Base-by-base conservation (phyloP, 2,888 invertebrate species). In the Lochmaea crataegi region DNA sequence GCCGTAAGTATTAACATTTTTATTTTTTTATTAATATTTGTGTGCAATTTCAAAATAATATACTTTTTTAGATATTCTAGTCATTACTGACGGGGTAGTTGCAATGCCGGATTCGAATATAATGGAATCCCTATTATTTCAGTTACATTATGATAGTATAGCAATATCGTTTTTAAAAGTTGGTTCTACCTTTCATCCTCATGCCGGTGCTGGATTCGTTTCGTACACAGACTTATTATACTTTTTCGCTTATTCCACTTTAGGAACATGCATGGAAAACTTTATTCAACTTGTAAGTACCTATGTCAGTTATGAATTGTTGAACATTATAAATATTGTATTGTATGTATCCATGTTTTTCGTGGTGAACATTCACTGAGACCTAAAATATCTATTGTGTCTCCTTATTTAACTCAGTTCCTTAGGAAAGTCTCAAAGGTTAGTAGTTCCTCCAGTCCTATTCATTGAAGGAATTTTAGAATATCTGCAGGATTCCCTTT, bases 151-250 rank as follows among this genome's bases (percentile, higher is more conserved):
- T 80, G 91, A 91, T 82, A 92, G 93, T 57, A 91, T 94, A 72
- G 89, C 93, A 11, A 92, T 94, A 80, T 93, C 93, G 65, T 94
- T 95, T 86, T 87, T 94, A 74, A 93, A 93, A 84, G 89, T 94
- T 22, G 92, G 92, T 58, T 90, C 90, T 77, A 86, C 89, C 56
- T 91, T 91, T 84, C 91, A 92, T 84, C 92, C 93, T 3, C 89
- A 91, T 80, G 89, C 90, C 72, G 90, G 91, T 76, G 90, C 92
- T 76, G 94, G 93, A 18, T 89, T 92, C 80, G 90, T 94, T 18
- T 91, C 94, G 22, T 93, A 94, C 84, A 89, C 90, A 63, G 94
- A 94, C 83, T 87, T 95, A 69, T 89, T 95, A 87, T 89, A 91
- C 82, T 94, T 94, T 85, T 89, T 95, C 78, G 90, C 94, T 53